Evolutionary conservation across 2,113 vertebrate species (phyloP).

Genomic region (Ailuropoda melanoleuca): DNA sequence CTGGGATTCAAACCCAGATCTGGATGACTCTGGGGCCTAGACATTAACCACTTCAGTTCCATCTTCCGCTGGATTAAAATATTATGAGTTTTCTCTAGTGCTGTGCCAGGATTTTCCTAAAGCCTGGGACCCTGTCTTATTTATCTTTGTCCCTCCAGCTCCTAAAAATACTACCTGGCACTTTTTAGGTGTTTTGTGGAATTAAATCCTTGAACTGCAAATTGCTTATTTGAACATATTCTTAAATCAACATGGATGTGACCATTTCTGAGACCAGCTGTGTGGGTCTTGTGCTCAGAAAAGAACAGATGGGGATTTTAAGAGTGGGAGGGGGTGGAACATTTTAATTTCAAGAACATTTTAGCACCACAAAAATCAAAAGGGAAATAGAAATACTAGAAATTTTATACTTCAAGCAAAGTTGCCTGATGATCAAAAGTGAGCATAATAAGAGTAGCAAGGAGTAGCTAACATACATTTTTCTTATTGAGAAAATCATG

Average conservation of each 20-base stretch:
- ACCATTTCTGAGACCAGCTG: slow-evolving; percentile 70
- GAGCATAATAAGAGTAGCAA: background rate
- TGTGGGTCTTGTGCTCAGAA: slow-evolving; percentile 57
- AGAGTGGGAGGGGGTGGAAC: slow-evolving; percentile 64
- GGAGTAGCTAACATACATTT: background rate
- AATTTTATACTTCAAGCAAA: slow-evolving; percentile 49
- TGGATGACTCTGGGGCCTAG: background rate
- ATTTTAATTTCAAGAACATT: slow-evolving; percentile 74
- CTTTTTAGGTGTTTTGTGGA: slow-evolving; percentile 52
- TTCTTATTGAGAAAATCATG: slow-evolving; percentile 27
- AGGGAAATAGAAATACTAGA: slow-evolving; percentile 65
- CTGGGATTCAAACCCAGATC: background rate
- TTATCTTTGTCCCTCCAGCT: slow-evolving; percentile 37
- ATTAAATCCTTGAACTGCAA: slow-evolving; percentile 51
- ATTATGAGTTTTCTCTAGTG: background rate
- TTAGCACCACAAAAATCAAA: slow-evolving; percentile 68
- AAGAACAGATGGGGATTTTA: slow-evolving; percentile 66
- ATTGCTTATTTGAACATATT: slow-evolving; percentile 56
- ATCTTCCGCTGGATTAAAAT: background rate
- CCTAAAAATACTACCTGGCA: slow-evolving; percentile 52
- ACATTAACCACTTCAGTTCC: background rate
- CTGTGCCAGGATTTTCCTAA: slow-evolving; percentile 30
- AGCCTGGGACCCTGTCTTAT: background rate
- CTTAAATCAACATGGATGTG: slow-evolving; percentile 55
- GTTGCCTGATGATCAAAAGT: slow-evolving; percentile 25